Percentiles rank a stretch among this genome's conserved stretches.
Evolutionary conservation across 2,113 vertebrate species (phyloP).

Genomic region (Oophaga pumilio): DNA sequence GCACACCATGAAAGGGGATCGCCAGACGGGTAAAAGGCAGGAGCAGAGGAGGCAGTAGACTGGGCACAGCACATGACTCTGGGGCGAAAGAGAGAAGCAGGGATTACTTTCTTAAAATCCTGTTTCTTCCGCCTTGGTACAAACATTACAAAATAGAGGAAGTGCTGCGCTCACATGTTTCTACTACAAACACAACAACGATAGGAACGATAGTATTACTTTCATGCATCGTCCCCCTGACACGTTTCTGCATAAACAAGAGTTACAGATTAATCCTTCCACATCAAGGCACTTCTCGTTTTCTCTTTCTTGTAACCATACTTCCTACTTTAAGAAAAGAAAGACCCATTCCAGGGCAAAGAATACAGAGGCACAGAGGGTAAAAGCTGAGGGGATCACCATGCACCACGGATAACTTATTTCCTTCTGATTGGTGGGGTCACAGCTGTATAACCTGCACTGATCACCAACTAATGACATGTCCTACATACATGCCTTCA

Average conservation of each 20-base stretch:
- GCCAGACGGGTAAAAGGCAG: not conserved
- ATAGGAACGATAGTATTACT: not conserved
- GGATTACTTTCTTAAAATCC: conserved; percentile 23
- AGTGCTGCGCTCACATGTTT: conserved; percentile 16
- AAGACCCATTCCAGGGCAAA: not conserved
- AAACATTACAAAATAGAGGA: conserved; percentile 23
- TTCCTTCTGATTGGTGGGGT: no score
- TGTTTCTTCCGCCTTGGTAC: not conserved
- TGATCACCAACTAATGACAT: no score
- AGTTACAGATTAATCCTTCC: not conserved
- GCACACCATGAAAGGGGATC: no score
- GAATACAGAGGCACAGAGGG: no score
- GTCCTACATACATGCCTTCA: no score
- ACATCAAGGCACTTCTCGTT: not conserved
- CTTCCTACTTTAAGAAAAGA: not conserved
- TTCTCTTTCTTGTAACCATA: not conserved
- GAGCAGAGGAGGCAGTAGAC: not conserved
- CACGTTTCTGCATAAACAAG: not conserved
- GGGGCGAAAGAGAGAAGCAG: not conserved
- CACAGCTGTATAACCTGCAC: no score
- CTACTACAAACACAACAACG: conserved; percentile 24
- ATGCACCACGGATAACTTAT: no score
- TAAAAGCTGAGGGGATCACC: no score
- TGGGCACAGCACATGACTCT: not conserved
- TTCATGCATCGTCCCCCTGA: not conserved